A percentile compares a stretch with the other conserved stretches of the same genome.
Conservation (phyloP, 2,113 vertebrate species). For the Alexandromys fortis region DNA sequence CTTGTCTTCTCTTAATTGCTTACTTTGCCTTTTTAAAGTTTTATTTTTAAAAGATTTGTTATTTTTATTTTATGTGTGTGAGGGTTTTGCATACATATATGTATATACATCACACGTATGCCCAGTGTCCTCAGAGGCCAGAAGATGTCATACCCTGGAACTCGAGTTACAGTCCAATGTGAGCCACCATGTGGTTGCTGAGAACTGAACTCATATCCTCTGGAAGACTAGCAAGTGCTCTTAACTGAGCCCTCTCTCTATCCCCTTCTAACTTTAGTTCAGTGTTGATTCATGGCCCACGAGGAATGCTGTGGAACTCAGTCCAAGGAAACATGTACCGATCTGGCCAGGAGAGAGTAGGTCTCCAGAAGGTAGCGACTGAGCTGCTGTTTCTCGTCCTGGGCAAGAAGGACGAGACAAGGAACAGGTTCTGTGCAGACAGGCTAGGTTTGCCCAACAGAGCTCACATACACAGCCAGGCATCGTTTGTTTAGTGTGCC, state of each 20-base stretch:
- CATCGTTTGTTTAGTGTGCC: background rate
- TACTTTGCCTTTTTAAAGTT: background rate
- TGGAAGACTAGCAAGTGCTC: background rate
- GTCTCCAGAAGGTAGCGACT: background rate
- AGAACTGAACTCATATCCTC: background rate
- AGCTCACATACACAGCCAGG: background rate
- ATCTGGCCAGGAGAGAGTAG: background rate
- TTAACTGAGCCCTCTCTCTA: background rate
- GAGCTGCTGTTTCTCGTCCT: background rate
- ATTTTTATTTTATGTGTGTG: background rate
- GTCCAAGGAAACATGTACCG: background rate
- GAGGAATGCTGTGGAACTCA: background rate
- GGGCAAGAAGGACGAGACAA: background rate
- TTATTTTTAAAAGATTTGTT: background rate
- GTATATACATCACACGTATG: background rate
- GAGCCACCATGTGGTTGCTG: background rate
- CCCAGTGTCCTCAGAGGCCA: background rate
- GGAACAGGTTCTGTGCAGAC: background rate
- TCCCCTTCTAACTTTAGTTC: conserved; percentile 36
- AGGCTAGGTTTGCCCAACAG: conserved; percentile 8
- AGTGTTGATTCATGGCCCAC: background rate
- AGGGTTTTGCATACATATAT: background rate
- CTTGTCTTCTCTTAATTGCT: conserved; percentile 7
- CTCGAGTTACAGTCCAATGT: background rate
- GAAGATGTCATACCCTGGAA: background rate